Percentiles rank a stretch among this genome's conserved stretches.
Conservation (phyloP, 2,888 invertebrate genomes). For the Diaprepes abbreviatus region DNA sequence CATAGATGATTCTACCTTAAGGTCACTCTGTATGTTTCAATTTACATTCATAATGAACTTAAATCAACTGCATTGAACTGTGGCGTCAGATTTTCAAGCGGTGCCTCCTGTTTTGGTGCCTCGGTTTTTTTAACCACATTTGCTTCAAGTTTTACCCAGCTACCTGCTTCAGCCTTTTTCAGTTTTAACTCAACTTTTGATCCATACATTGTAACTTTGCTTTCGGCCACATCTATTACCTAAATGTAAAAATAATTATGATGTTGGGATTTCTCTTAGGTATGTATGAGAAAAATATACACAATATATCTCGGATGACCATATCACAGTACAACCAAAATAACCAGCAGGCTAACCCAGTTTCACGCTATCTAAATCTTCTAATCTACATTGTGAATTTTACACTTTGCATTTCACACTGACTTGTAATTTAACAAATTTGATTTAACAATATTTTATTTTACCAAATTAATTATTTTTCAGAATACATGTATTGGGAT, state of each 20-base stretch:
- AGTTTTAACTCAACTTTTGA: conserved; percentile 95
- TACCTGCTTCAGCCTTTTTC: conserved; percentile 86
- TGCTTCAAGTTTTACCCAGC: conserved; percentile 83
- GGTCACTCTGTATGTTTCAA: background rate
- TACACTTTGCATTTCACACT: no score
- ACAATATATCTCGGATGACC: no score
- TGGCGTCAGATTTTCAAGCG: conserved; percentile 66
- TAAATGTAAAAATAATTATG: conserved; percentile 70
- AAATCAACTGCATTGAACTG: conserved; percentile 80
- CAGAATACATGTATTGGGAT: no score
- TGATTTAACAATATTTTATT: no score
- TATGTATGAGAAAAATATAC: no score
- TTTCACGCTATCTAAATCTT: no score
- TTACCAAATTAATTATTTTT: no score
- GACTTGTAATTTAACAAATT: no score
- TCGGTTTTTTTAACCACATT: conserved; percentile 39
- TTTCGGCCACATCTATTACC: conserved; percentile 82
- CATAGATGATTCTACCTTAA: background rate
- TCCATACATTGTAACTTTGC: conserved; percentile 83
- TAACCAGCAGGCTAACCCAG: no score
- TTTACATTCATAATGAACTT: conserved; percentile 73
- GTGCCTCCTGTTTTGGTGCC: conserved; percentile 56
- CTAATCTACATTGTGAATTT: no score
- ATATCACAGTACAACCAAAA: no score
- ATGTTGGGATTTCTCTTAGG: no score